Base-by-base conservation (phyloP, 2,888 invertebrate genomes). In the Caprella mutica region DNA sequence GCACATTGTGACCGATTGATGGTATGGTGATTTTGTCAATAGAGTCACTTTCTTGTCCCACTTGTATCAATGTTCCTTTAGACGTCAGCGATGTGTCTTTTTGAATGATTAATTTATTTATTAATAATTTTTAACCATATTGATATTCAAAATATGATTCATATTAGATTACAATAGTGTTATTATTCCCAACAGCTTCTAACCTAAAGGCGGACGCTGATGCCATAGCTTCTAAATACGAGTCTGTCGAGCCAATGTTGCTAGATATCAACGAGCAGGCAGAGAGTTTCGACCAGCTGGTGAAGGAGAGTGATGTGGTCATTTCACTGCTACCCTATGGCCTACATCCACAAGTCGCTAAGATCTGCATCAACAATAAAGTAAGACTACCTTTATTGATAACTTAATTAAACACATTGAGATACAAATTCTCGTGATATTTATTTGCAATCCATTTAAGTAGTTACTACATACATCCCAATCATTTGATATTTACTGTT, bases 241-340 rank as follows among this genome's bases (percentile, higher is more conserved):
- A 71, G 4, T 72, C 75, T 65, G 83, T 87, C 0, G 82, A 85
- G 57, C 82, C 91, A 0, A 79, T 85, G 17, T 84, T 92, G 58
- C 72, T 97, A 52, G 85, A 97, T 70, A 85, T 93, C 0, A 76
- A 80, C 17, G 86, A 88, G 67, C 72, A 78, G 40, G 78, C 79
- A 0, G 85, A 84, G 0, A 78, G 84, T 19, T 74, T 84, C 2
- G 78, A 81, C 35, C 80, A 83, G 46, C 71, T 94, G 9, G 81
- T 93, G 2, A 78, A 80, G 2, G 78, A 81, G 21, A 80, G 85
- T 0, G 82, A 88, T 67, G 80, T 87, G 0, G 87, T 86, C 0
- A 78, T 90, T 5, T 93, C 97, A 0, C 78, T 98, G 42, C 75
- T 99, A 46, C 98, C 98, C 0, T 94, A 92, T 70, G 78, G 82